These are phyloP conservation scores for Prinia subflava DNA, from an alignment of 2,113 vertebrate genomes.

Conservation along the genomic window DNA sequence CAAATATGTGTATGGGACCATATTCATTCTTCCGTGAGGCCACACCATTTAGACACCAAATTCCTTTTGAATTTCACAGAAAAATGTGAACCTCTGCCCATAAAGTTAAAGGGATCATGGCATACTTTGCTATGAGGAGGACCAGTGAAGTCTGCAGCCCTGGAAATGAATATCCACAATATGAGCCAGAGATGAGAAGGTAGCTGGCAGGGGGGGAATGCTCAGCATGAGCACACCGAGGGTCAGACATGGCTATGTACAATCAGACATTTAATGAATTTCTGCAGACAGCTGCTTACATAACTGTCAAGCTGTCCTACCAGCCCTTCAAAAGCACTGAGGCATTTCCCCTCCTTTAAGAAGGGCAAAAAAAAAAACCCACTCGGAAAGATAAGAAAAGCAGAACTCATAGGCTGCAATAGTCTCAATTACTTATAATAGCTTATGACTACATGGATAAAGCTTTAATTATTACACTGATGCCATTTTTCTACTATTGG, in stretches of 20 bases:
- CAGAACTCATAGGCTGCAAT: neutral
- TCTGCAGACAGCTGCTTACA: slow-evolving; percentile 58
- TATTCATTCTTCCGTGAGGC: neutral
- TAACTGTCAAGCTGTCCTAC: slow-evolving; percentile 32
- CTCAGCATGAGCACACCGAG: slow-evolving; percentile 33
- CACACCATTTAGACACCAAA: neutral
- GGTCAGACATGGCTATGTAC: slow-evolving; percentile 34
- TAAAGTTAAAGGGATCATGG: neutral
- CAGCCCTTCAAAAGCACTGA: slow-evolving; percentile 34
- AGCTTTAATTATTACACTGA: slow-evolving; percentile 32
- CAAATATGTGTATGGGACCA: neutral
- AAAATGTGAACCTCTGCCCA: neutral
- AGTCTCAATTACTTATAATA: slow-evolving; percentile 26
- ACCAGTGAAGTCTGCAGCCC: neutral
- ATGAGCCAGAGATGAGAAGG: neutral
- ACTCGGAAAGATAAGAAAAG: slow-evolving; percentile 15
- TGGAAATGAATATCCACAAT: slow-evolving; percentile 36
- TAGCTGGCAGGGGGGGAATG: neutral
- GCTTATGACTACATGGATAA: slow-evolving; percentile 41
- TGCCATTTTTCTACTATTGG: slow-evolving; percentile 20
- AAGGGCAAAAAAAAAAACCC: rapidly evolving
- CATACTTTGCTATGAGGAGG: neutral
- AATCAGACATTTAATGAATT: slow-evolving; percentile 60
- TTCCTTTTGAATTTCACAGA: neutral
- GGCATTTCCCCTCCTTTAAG: slow-evolving; percentile 8